phyloP scores from a whole-genome alignment of 2,888 invertebrate species.

The Stenichneumon culpator region DNA sequence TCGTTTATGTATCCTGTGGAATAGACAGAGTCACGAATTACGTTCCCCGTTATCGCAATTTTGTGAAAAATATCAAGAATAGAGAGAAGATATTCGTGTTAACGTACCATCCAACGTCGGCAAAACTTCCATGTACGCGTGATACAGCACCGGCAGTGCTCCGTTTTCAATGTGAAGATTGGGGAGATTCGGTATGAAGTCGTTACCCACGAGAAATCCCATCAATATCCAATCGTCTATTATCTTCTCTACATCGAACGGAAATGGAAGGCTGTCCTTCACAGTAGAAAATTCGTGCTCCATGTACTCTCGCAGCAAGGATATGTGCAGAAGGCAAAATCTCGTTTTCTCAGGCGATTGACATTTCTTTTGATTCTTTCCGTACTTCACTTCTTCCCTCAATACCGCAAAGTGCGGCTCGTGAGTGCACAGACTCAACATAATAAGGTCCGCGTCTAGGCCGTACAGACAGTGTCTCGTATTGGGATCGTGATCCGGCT shows the following conservation, averaged over 20 bases:
- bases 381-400: slow-evolving; percentile 96
- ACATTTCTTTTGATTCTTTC: slow-evolving; percentile 87
- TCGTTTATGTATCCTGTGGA: slow-evolving; percentile 96
- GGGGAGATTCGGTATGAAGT: slow-evolving; percentile 98
- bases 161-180: slow-evolving; percentile 97
- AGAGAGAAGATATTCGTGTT: not conserved
- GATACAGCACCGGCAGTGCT: slow-evolving; percentile 94
- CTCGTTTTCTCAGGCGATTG: slow-evolving; percentile 95
- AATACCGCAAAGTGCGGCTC: slow-evolving; percentile 98
- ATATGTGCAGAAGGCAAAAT: slow-evolving; percentile 97
- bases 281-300: slow-evolving; percentile 94
- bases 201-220: slow-evolving; percentile 99
- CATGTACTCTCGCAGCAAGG: slow-evolving; percentile 96
- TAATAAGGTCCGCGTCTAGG: slow-evolving; percentile 98
- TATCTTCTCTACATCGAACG: slow-evolving; percentile 94
- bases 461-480: slow-evolving; percentile 99
- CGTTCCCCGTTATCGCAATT: not conserved
- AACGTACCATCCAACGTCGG: slow-evolving; percentile 92
- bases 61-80: not conserved
- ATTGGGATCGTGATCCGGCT: slow-evolving; percentile 94
- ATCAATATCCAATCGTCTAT: slow-evolving; percentile 99
- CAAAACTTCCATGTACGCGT: slow-evolving; percentile 94
- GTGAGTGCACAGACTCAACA: slow-evolving; percentile 97
- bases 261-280: slow-evolving; percentile 90
- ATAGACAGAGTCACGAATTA: not conserved